A percentile compares a stretch with the other conserved stretches of the same genome.
phyloP scores from a whole-genome alignment of 2,797 vertebrate species.

The Coregonus suidteri region DNA sequence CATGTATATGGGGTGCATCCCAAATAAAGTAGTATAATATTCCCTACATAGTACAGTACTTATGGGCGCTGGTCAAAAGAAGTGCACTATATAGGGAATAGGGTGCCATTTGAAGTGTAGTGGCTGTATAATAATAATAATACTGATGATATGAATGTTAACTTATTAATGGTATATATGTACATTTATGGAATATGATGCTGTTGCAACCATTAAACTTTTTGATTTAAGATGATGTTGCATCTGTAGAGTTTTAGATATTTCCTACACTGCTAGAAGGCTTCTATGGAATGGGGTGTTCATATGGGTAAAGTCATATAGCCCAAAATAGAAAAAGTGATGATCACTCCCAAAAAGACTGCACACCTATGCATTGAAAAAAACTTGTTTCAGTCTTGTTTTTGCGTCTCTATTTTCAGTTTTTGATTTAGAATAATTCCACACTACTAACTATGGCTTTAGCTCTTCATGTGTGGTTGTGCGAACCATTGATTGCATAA shows the following conservation, averaged over 20 bases:
- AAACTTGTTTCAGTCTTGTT: neutral
- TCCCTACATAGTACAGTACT: neutral
- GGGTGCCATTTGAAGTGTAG: neutral
- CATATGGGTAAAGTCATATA: no score
- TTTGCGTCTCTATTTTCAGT: neutral
- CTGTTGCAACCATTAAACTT: constrained; percentile 56
- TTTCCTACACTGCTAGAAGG: no score
- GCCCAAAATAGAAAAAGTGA: no score
- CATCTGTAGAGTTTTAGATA: no score
- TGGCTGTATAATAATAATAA: constrained; percentile 4
- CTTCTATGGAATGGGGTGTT: no score
- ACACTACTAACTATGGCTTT: no score
- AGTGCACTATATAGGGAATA: neutral
- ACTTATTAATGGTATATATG: constrained; percentile 52
- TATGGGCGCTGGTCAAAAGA: neutral
- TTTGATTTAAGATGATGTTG: constrained; percentile 45
- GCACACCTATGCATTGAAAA: neutral
- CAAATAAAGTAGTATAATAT: neutral
- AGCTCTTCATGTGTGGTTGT: neutral
- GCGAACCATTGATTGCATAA: neutral
- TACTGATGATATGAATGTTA: constrained; percentile 7
- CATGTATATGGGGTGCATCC: neutral
- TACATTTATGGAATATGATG: constrained; percentile 55
- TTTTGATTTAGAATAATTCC: no score
- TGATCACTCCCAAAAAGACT: no score